Evolutionary conservation across 1,140 invertebrate species (phyloP), one percentile per base, ranked within the genome.

Genomic region (Drosophila albomicans): DNA sequence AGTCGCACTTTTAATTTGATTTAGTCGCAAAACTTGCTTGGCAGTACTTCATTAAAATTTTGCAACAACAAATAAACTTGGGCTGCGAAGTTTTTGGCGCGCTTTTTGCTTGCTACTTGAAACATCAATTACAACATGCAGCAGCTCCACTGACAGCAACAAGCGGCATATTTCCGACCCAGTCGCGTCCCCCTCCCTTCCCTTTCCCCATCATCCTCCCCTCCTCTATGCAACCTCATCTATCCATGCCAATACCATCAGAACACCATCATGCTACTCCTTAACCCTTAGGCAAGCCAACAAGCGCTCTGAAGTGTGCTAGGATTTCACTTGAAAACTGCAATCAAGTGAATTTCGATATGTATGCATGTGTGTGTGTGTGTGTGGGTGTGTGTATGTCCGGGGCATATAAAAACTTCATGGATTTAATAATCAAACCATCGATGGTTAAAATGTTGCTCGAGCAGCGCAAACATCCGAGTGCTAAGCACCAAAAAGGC

Each of bases 381-480:
- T 52, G 46, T 76, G 15, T 52, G 46, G 73, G 49, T 64, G 45
- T 75, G 64, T 77, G 20, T 65, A 28, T 65, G 64, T 75, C 30
- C 49, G 57, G 57, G 25, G 13, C 30, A 76, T 68, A 78, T 52
- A 85, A 89, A 88, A 88, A 89, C 85, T 89, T 89, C 85, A 89
- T 89, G 85, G 85, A 89, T 89, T 89, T 89, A 89, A 89, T 89
- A 89, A 89, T 89, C 86, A 89, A 89, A 89, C 85, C 85, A 89
- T 89, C 81, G 78, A 89, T 89, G 85, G 85, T 88, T 88, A 89
- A 88, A 88, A 88, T 82, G 82, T 87, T 87, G 67, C 71, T 82
- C 84, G 84, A 77, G 79, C 75, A 56, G 64, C 68, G 65, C 63
- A 48, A 46, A 65, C 64, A 73, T 77, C 38, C 79, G 71, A 59